Evolutionary conservation across 53 echinoderm and acorn worm species (phyloP), one percentile per base, ranked within the genome.

Genomic region (Henricia sp.): DNA sequence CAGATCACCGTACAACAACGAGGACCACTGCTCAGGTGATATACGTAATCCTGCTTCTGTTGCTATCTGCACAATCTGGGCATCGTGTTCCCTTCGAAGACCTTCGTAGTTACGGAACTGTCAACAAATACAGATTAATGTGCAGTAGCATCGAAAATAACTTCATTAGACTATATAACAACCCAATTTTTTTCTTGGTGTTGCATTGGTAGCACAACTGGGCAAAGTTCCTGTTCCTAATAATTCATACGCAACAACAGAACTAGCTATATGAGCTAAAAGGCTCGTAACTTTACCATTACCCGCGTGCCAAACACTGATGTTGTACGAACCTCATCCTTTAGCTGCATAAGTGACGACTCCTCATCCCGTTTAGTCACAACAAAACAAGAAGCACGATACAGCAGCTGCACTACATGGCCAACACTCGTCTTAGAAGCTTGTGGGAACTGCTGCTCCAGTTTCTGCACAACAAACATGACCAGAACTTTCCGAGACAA

Each of bases 11-110:
- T 97, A 97, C 16, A 97, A 72, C 11, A 97, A 78, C 21, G 94
- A 97, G 10, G 97, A 97, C 97, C 97, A 97, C 68, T 97, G 97
- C 67, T 97, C 97, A 1, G 97, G 97, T n/a, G 97, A 97, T 19
- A 97, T 97, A 42, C 97, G 74, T 74, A 97, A 59, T 42, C 97
- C 97, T 70, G 92, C 97, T 46, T 97, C 97, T 51, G 92, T 94
- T 16, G 97, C 97, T 36, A 97, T 97, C 92, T 97, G 97, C 0
- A 97, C 94, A 71, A 97, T 97, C 80, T 97, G 97, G 26, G 94
- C 90, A 86, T 97, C 97, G 68, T 97, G 97, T 58, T 97, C 97
- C 27, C 93, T 85, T 20, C 97, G 78, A 37, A 97, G 84, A 43
- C 94, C 87, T 39, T 97, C 97, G 34, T 94, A 94, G 65, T 92